Conservation (phyloP, 23 tunicate species). For the Halocynthia roretzi region DNA sequence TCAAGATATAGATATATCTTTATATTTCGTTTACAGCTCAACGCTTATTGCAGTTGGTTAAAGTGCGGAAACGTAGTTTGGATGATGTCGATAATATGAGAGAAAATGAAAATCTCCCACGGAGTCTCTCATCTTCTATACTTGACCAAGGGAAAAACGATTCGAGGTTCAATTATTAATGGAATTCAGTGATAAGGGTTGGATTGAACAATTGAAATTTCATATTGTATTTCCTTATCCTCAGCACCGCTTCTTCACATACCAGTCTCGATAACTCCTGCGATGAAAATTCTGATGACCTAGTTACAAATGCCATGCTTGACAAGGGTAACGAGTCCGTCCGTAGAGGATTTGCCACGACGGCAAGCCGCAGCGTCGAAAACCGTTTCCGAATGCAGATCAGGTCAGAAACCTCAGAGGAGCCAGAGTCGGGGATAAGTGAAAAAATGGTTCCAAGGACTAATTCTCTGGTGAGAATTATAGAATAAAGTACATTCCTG, state of each 20-base stretch:
- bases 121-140: conserved; percentile 20
- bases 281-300: too few species aligned
- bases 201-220: not conserved
- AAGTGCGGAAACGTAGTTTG: not conserved
- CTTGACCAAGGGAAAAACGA: conserved; percentile 6
- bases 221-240: too few species aligned
- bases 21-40: not conserved
- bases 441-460: conserved; percentile 15
- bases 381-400: conserved; percentile 6
- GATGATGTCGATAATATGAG: conserved; percentile 4
- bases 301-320: not conserved
- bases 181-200: not conserved
- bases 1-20: too few species aligned
- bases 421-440: conserved; percentile 22
- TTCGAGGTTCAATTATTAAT: not conserved
- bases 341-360: conserved; percentile 1
- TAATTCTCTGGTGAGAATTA: too few species aligned
- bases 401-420: conserved; percentile 24
- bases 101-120: not conserved
- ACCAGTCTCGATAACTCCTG: conserved; percentile 9
- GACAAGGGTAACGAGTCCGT: not conserved
- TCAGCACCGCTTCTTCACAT: conserved; percentile 17
- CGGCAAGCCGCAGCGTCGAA: conserved; percentile 9
- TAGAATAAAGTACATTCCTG: too few species aligned
- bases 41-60: not conserved